Conservation (phyloP, 2,888 invertebrate species). For the Mythimna loreyi region DNA sequence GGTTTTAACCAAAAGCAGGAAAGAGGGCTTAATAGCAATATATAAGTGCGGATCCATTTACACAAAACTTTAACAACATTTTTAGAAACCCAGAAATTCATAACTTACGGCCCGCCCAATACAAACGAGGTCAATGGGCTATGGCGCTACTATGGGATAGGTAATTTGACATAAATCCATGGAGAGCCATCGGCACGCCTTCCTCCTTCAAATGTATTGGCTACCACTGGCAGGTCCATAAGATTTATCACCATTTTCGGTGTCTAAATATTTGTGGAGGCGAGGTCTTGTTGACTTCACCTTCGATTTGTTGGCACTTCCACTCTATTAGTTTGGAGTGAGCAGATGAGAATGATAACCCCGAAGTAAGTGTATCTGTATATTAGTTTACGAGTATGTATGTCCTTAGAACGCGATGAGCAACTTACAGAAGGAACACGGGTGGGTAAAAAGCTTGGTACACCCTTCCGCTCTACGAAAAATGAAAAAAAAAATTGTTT, state of each 20-base stretch:
- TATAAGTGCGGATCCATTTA: too few relatives aligned
- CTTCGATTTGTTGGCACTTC: constrained; percentile 17
- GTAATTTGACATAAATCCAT: constrained; percentile 87
- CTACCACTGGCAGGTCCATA: constrained; percentile 72
- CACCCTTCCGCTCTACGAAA: too few relatives aligned
- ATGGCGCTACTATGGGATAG: constrained; percentile 76
- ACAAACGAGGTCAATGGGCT: constrained; percentile 82
- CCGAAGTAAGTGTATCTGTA: background rate
- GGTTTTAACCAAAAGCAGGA: too few relatives aligned
- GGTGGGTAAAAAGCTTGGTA: too few relatives aligned
- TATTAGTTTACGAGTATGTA: too few relatives aligned
- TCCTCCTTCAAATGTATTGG: constrained; percentile 76
- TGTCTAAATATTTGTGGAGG: constrained; percentile 59
- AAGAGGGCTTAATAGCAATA: too few relatives aligned
- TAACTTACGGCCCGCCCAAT: constrained; percentile 58
- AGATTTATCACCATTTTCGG: constrained; percentile 74
- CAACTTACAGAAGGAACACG: too few relatives aligned
- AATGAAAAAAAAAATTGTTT: too few relatives aligned
- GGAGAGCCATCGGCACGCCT: constrained; percentile 81
- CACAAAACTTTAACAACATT: background rate
- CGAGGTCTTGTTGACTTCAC: constrained; percentile 16
- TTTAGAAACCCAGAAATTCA: constrained; percentile 15
- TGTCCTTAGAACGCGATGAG: too few relatives aligned
- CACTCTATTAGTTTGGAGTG: constrained; percentile 1
- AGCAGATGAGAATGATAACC: background rate